These are phyloP conservation scores for Pararge aegeria DNA, from an alignment of 1,140 invertebrate species.

Conservation along the genomic window DNA sequence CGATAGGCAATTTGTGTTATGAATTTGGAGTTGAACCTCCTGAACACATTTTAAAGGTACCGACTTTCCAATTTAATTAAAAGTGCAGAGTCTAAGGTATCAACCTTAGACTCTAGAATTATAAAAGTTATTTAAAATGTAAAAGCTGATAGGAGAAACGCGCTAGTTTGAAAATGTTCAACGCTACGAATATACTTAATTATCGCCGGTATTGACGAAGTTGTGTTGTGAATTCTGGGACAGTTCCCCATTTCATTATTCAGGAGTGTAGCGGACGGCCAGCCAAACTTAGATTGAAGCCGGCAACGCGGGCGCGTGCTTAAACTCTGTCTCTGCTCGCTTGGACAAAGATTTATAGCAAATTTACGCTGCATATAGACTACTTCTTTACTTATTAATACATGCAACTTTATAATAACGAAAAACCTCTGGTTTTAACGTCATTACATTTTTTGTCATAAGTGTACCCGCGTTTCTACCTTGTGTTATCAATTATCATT, in stretches of 20 bases:
- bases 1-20: too few species aligned
- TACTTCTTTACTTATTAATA: slow-evolving; percentile 21
- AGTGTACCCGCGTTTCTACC: too few species aligned
- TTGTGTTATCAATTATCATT: too few species aligned
- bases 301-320: slow-evolving; percentile 69
- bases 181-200: slow-evolving; percentile 45
- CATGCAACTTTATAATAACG: slow-evolving; percentile 1
- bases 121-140: background rate
- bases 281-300: slow-evolving; percentile 76
- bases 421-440: background rate
- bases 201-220: slow-evolving; percentile 53
- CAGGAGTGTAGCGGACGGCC: slow-evolving; percentile 63
- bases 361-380: slow-evolving; percentile 48
- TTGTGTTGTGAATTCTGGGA: slow-evolving; percentile 58
- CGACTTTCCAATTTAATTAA: too few species aligned
- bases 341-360: slow-evolving; percentile 66
- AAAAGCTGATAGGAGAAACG: slow-evolving; percentile 7
- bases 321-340: slow-evolving; percentile 63
- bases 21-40: too few species aligned
- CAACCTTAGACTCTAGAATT: too few species aligned
- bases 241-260: slow-evolving; percentile 69
- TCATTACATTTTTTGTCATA: background rate
- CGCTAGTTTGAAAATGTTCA: slow-evolving; percentile 22
- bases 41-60: too few species aligned
- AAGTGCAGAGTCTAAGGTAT: too few species aligned